Percentiles rank a stretch among this genome's conserved stretches.
phyloP scores from a whole-genome alignment of 2,113 vertebrate genomes.

The Callochromis pleurospilus region DNA sequence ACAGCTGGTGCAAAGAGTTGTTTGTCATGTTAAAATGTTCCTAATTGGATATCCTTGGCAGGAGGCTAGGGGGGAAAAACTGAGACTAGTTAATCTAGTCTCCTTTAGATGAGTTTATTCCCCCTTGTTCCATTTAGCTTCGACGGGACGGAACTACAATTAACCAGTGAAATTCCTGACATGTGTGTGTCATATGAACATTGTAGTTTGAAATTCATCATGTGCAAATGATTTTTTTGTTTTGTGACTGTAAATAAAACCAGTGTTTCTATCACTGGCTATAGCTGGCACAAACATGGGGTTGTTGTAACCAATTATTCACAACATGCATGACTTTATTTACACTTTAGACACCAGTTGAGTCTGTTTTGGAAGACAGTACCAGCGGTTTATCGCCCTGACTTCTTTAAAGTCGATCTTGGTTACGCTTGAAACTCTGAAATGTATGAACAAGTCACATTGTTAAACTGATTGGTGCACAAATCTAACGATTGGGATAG shows the following conservation, averaged over 20 bases:
- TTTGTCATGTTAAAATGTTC: slow-evolving; percentile 28
- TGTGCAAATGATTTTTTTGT: neutral
- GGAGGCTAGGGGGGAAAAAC: neutral
- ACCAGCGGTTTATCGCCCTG: accelerated
- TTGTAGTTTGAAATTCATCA: neutral
- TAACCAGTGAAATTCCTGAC: neutral
- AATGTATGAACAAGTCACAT: neutral
- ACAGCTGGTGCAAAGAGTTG: neutral
- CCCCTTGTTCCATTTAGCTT: neutral
- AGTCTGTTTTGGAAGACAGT: neutral
- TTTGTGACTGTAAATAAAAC: neutral
- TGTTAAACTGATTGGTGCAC: neutral
- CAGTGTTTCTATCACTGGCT: neutral
- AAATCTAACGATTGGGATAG: no score
- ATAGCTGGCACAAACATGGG: neutral
- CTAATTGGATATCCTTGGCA: slow-evolving; percentile 37
- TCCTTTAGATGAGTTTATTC: neutral
- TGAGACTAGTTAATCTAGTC: neutral
- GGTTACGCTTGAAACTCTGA: neutral
- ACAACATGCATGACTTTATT: neutral
- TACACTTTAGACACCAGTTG: neutral
- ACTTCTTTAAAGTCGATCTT: neutral
- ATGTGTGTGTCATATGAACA: accelerated
- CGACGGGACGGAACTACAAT: neutral
- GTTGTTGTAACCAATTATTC: neutral